A percentile compares a stretch with the other conserved stretches of the same genome.
These are phyloP conservation scores for Pongo pygmaeus DNA, from an alignment of 2,113 vertebrate genomes.

Conservation along the genomic window DNA sequence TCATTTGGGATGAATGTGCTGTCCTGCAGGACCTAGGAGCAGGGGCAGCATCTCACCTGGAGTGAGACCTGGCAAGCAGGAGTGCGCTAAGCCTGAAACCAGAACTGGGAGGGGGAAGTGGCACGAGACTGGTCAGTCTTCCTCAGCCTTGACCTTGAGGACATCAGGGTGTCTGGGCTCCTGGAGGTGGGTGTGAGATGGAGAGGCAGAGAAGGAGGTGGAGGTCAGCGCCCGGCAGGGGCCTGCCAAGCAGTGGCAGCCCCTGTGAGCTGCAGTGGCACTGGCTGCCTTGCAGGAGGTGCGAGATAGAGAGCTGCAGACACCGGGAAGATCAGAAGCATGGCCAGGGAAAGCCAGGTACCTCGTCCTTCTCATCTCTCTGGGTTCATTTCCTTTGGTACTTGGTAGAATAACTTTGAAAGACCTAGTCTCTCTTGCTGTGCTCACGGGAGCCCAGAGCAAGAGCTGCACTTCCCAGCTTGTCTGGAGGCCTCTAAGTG, in stretches of 20 bases:
- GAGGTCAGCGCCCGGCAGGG: not conserved
- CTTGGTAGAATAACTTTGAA: not conserved
- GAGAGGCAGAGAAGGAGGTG: not conserved
- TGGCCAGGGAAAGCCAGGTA: not conserved
- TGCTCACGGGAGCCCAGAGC: not conserved
- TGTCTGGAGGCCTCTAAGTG: not conserved
- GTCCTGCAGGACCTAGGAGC: not conserved
- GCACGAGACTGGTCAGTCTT: not conserved
- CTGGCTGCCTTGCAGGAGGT: not conserved
- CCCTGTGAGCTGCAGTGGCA: accelerated
- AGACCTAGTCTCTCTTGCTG: not conserved
- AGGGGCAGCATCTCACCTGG: not conserved
- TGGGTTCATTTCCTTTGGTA: not conserved
- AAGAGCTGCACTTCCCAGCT: not conserved
- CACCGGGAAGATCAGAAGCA: accelerated
- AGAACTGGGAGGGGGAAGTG: not conserved
- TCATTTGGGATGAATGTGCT: not conserved
- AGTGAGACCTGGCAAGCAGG: not conserved
- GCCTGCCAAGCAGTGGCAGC: not conserved
- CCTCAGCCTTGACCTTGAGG: not conserved
- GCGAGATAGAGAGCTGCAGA: not conserved
- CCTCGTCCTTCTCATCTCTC: not conserved
- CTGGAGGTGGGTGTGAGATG: not conserved
- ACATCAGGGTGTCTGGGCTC: not conserved
- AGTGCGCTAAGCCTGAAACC: not conserved